phyloP scores from a whole-genome alignment of 2,888 invertebrate species.

The Melanotus villosus region DNA sequence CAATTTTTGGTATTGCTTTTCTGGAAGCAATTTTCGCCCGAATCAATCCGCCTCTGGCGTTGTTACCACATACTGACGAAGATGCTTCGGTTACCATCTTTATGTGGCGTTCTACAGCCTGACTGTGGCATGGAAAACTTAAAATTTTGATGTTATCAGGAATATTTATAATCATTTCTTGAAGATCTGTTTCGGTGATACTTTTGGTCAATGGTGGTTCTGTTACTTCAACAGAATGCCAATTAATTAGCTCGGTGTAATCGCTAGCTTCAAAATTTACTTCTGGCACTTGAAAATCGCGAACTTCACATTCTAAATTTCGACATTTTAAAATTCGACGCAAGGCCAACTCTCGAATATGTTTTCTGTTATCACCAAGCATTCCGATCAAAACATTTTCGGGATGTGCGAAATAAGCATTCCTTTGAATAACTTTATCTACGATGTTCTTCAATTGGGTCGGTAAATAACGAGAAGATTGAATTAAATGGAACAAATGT shows the following conservation, averaged over 20 bases:
- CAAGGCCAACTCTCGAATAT: slow-evolving; percentile 53
- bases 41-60: too few species aligned
- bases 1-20: too few species aligned
- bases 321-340: slow-evolving; percentile 52
- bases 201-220: not conserved
- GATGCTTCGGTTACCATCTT: too few species aligned
- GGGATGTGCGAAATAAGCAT: slow-evolving; percentile 55
- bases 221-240: slow-evolving; percentile 1
- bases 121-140: too few species aligned
- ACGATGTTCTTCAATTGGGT: slow-evolving; percentile 29
- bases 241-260: slow-evolving; percentile 18
- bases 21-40: too few species aligned
- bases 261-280: slow-evolving; percentile 24
- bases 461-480: slow-evolving; percentile 32
- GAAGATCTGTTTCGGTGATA: not conserved
- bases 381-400: slow-evolving; percentile 57
- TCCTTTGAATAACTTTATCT: slow-evolving; percentile 47
- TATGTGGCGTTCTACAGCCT: too few species aligned
- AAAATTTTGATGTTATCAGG: not conserved
- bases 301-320: not conserved
- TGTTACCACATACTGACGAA: too few species aligned
- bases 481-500: slow-evolving; percentile 32
- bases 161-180: slow-evolving; percentile 8
- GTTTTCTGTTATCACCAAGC: slow-evolving; percentile 48
- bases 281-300: slow-evolving; percentile 14